Evolutionary conservation across 2,797 vertebrate genomes (phyloP).

Genomic region (Sebastes elongatus): DNA sequence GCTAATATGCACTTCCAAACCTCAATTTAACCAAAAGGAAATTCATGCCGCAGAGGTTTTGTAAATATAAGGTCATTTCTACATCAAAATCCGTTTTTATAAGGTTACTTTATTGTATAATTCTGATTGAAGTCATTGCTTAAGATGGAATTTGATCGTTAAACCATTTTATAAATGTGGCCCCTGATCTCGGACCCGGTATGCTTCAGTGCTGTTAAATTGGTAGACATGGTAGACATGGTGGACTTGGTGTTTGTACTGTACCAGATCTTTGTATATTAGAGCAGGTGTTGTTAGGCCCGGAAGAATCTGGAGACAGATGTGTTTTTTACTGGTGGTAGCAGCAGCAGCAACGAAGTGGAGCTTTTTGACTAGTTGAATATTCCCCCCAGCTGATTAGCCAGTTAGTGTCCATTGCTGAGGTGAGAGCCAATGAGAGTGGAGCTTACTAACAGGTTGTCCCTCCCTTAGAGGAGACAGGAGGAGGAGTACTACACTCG

Average conservation of each 20-base stretch:
- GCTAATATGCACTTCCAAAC: neutral
- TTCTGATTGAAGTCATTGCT: neutral
- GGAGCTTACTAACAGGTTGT: conserved; percentile 82
- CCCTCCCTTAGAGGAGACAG: conserved; percentile 93
- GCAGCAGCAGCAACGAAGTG: neutral
- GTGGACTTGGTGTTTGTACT: neutral
- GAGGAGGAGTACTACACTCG: conserved; percentile 98
- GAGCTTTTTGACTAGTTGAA: neutral
- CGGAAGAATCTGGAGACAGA: neutral
- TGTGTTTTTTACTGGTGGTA: neutral
- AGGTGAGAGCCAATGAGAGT: conserved; percentile 50
- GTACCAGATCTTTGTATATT: neutral
- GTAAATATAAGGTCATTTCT: neutral
- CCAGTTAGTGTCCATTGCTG: conserved; percentile 15
- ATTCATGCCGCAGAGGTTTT: neutral
- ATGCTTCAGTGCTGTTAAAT: neutral
- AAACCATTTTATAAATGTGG: neutral
- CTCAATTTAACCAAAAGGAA: neutral
- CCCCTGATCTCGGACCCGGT: neutral
- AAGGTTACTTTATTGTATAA: neutral
- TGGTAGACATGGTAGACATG: neutral
- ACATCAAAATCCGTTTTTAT: neutral
- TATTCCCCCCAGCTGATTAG: conserved; percentile 4
- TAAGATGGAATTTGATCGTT: neutral
- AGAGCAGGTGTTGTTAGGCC: neutral